phyloP scores from a whole-genome alignment of 2,113 vertebrate genomes.

The Urocolius indicus region DNA sequence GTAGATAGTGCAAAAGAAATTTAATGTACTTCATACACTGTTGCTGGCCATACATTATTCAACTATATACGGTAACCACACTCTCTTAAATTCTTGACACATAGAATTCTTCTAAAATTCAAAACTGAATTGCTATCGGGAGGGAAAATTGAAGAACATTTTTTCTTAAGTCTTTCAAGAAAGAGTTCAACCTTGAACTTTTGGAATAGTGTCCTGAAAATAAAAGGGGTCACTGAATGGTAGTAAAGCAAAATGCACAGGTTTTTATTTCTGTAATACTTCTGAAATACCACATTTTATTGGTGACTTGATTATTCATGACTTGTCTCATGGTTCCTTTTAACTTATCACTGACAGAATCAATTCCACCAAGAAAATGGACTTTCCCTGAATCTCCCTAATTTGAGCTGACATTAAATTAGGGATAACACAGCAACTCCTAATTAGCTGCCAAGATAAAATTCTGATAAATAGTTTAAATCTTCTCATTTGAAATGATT shows the following conservation, averaged over 20 bases:
- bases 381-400: background rate
- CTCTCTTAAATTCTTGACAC: background rate
- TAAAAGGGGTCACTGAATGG: background rate
- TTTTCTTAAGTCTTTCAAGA: background rate
- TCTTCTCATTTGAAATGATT: background rate
- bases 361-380: background rate
- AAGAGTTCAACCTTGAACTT: background rate
- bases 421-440: background rate
- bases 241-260: background rate
- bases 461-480: background rate
- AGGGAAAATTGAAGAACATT: background rate
- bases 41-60: background rate
- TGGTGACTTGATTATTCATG: background rate
- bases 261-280: background rate
- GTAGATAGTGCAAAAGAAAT: background rate
- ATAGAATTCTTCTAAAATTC: background rate
- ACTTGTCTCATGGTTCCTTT: background rate
- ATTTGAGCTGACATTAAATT: slow-evolving; percentile 27
- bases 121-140: background rate
- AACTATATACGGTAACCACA: background rate
- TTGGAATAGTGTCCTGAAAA: background rate
- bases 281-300: background rate
- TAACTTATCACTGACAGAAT: background rate
- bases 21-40: background rate
- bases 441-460: slow-evolving; percentile 45